These are phyloP conservation scores for Bombylius major DNA, from an alignment of 2,888 invertebrate genomes.

Conservation along the genomic window DNA sequence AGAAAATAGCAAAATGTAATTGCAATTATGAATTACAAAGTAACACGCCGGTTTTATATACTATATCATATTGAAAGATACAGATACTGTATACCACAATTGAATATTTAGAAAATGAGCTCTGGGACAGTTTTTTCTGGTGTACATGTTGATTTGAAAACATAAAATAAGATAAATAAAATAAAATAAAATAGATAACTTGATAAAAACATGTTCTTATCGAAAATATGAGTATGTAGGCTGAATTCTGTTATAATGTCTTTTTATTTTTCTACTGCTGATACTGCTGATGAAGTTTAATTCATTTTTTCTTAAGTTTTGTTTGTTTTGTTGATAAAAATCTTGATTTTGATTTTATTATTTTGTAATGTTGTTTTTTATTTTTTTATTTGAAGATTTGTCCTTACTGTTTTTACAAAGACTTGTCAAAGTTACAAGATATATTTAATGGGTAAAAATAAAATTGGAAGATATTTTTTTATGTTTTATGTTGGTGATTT, in stretches of 20 bases:
- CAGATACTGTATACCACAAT: neutral
- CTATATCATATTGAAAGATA: neutral
- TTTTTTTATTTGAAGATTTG: neutral
- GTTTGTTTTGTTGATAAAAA: neutral
- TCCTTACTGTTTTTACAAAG: neutral
- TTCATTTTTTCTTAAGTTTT: too few relatives aligned
- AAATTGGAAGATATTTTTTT: too few relatives aligned
- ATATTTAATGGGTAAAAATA: too few relatives aligned
- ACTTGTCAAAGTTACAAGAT: neutral
- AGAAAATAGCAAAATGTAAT: conserved; percentile 2
- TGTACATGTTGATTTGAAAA: too few relatives aligned
- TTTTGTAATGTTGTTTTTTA: neutral
- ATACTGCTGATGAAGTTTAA: too few relatives aligned
- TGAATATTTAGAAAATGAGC: neutral
- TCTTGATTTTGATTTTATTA: neutral
- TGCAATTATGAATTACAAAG: conserved; percentile 12
- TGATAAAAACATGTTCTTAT: too few relatives aligned
- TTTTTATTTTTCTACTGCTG: too few relatives aligned
- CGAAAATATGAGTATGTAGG: too few relatives aligned
- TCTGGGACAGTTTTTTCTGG: neutral
- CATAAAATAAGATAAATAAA: too few relatives aligned
- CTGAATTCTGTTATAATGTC: too few relatives aligned
- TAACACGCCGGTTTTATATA: neutral
- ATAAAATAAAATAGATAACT: too few relatives aligned
- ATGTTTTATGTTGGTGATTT: too few relatives aligned